Percentiles rank a stretch among this genome's conserved stretches.
Conservation (phyloP, 1,140 invertebrate genomes). For the Chironomus tepperi region DNA sequence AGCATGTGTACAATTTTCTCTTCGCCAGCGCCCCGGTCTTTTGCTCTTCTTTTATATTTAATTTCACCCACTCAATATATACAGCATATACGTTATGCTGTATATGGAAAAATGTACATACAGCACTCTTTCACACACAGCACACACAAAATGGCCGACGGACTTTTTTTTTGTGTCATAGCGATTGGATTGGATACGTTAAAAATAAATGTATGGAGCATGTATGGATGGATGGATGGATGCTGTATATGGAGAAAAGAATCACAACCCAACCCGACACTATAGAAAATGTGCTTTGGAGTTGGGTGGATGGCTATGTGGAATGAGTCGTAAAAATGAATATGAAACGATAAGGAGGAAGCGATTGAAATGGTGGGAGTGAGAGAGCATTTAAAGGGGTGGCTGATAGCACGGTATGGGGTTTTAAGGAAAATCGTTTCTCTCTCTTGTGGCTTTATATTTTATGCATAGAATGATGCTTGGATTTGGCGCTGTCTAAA, state of each 20-base stretch:
- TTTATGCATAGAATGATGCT: neutral
- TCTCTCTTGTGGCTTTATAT: constrained; percentile 4
- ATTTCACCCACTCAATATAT: constrained; percentile 22
- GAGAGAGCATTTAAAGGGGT: neutral
- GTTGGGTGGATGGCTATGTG: neutral
- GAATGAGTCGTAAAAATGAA: neutral
- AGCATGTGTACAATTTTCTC: constrained; percentile 17
- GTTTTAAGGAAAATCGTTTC: neutral
- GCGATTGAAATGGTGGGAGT: neutral
- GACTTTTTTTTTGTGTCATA: constrained; percentile 20
- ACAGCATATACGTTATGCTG: neutral
- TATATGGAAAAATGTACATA: neutral
- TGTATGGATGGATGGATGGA: neutral
- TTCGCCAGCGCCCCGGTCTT: constrained; percentile 4
- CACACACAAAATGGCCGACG: constrained; percentile 20
- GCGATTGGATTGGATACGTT: constrained; percentile 23
- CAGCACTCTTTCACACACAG: neutral
- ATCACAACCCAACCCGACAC: neutral
- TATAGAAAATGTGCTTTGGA: neutral
- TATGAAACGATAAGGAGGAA: neutral
- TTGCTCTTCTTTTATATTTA: constrained; percentile 8
- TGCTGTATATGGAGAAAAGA: neutral
- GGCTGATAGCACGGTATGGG: no score
- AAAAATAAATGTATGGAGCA: constrained; percentile 18
- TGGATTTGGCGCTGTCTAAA: constrained; percentile 11